A percentile compares a stretch with the other conserved stretches of the same genome.
Conservation (phyloP, 2,888 invertebrate genomes). For the Resseliella maxima region DNA sequence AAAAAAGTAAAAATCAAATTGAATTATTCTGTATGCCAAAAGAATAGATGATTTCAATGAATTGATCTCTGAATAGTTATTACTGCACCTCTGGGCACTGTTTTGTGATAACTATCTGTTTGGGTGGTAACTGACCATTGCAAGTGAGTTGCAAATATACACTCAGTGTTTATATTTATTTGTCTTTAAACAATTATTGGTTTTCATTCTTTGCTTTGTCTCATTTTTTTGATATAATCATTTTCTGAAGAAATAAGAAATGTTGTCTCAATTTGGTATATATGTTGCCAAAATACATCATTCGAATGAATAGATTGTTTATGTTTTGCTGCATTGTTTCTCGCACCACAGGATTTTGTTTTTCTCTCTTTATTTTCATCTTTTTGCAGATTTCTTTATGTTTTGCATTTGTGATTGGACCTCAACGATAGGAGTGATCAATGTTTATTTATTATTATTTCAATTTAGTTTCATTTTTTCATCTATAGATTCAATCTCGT, state of each 20-base stretch:
- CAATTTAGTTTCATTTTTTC: slow-evolving; percentile 20
- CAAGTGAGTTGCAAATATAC: slow-evolving; percentile 36
- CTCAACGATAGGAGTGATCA: slow-evolving; percentile 27
- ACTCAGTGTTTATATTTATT: slow-evolving; percentile 18
- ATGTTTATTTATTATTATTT: slow-evolving; percentile 45
- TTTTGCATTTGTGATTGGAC: slow-evolving; percentile 19
- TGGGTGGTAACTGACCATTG: not conserved
- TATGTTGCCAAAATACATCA: slow-evolving; percentile 34
- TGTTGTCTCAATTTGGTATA: slow-evolving; percentile 50
- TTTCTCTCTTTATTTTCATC: not conserved
- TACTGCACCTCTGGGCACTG: not conserved
- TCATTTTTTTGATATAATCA: slow-evolving; percentile 32
- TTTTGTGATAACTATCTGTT: slow-evolving; percentile 11
- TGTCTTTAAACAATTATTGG: slow-evolving; percentile 44
- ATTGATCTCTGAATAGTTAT: slow-evolving; percentile 22
- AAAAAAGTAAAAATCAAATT: not conserved
- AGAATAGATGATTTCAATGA: slow-evolving; percentile 34
- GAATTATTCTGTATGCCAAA: not conserved
- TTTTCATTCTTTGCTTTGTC: slow-evolving; percentile 2
- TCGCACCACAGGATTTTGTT: slow-evolving; percentile 37
- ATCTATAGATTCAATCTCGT: not conserved
- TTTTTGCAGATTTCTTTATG: not conserved
- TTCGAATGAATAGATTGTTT: slow-evolving; percentile 31
- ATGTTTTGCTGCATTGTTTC: slow-evolving; percentile 26
- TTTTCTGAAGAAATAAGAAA: not conserved